These are phyloP conservation scores for Tethea ocularis DNA, from an alignment of 2,888 invertebrate genomes.

Conservation along the genomic window DNA sequence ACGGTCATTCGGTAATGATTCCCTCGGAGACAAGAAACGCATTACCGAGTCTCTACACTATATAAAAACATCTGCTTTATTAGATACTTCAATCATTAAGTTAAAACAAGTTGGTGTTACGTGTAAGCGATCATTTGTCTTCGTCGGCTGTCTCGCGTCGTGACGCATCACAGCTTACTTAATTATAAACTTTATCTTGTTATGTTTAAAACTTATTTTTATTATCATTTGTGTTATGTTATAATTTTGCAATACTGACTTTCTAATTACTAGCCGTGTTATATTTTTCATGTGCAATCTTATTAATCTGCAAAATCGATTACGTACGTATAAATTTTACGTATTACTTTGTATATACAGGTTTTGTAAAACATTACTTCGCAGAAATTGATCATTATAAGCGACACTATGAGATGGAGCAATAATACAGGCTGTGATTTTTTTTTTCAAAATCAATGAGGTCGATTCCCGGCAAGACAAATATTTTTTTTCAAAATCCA, in stretches of 20 bases:
- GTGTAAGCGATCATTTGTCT: neutral
- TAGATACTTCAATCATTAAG: neutral
- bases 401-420: too few relatives aligned
- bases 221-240: neutral
- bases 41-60: neutral
- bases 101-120: neutral
- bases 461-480: too few relatives aligned
- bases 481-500: too few relatives aligned
- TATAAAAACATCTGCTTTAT: neutral
- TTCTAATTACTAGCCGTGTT: neutral
- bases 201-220: neutral
- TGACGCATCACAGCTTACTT: neutral
- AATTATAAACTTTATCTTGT: neutral
- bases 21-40: neutral
- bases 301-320: neutral
- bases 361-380: too few relatives aligned
- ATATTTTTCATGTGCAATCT: neutral
- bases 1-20: conserved; percentile 29
- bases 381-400: too few relatives aligned
- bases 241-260: neutral
- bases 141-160: neutral
- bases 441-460: too few relatives aligned
- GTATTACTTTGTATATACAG: too few relatives aligned
- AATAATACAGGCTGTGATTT: too few relatives aligned
- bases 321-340: neutral